phyloP scores from a whole-genome alignment of 2,888 invertebrate species.

The Drosophila koepferae region DNA sequence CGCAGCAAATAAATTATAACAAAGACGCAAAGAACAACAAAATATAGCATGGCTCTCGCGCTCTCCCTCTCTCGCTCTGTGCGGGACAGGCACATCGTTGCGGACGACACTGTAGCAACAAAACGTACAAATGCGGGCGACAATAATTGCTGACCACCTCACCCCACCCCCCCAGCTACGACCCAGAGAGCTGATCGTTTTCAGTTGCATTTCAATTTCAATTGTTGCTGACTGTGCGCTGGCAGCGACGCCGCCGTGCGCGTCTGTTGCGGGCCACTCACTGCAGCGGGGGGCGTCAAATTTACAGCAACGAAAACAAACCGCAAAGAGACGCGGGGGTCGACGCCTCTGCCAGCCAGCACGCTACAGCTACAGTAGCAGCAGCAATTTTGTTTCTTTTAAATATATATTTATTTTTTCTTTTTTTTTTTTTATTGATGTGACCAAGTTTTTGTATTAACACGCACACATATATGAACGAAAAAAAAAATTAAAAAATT shows the following conservation, averaged over 20 bases:
- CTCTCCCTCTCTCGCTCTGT: not conserved
- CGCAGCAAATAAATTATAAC: constrained; percentile 57
- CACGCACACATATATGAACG: constrained; percentile 12
- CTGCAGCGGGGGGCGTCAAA: constrained; percentile 60
- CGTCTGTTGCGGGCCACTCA: constrained; percentile 53
- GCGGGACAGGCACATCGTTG: not conserved
- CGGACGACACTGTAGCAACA: constrained; percentile 34
- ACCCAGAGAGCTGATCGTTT: constrained; percentile 27
- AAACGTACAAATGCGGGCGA: constrained; percentile 49
- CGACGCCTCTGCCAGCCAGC: constrained; percentile 38
- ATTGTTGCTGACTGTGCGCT: constrained; percentile 53
- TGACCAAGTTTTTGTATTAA: constrained; percentile 33
- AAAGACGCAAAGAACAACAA: constrained; percentile 24
- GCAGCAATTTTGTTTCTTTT: constrained; percentile 5
- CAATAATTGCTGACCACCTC: constrained; percentile 27
- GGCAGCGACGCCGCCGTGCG: constrained; percentile 28
- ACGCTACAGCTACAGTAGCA: constrained; percentile 1
- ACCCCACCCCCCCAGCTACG: not conserved
- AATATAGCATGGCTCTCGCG: constrained; percentile 3
- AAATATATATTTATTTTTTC: not conserved
- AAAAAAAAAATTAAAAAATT: constrained; percentile 1
- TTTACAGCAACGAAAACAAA: constrained; percentile 24
- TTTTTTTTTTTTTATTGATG: constrained; percentile 13
- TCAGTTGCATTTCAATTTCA: constrained; percentile 61
- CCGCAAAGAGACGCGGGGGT: constrained; percentile 55